Evolutionary conservation across 1,140 invertebrate genomes (phyloP).

Genomic region (Drosophila triauraria): DNA sequence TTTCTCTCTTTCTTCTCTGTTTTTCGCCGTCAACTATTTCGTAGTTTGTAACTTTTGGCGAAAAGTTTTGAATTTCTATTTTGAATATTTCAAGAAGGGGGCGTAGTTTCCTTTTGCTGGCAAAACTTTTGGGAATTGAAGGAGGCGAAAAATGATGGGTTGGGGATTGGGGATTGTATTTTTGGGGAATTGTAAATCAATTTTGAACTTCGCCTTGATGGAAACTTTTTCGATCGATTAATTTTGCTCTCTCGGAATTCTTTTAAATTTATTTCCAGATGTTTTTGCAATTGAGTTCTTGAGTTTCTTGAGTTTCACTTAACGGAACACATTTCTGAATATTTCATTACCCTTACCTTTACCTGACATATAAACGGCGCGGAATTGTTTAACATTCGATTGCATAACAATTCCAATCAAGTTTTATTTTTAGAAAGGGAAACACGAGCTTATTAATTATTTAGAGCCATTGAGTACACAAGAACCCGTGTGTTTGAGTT

Average conservation of each 20-base stretch:
- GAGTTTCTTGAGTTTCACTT: not conserved
- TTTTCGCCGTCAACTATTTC: constrained; percentile 34
- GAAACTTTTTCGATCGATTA: constrained; percentile 32
- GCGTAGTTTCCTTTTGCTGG: constrained; percentile 1
- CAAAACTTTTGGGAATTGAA: constrained; percentile 24
- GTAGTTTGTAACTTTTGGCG: constrained; percentile 44
- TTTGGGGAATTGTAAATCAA: constrained; percentile 43
- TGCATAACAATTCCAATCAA: constrained; percentile 1
- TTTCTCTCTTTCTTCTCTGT: not conserved
- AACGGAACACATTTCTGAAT: not conserved
- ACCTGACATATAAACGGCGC: not conserved
- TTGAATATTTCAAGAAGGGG: constrained; percentile 43
- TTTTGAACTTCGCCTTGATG: constrained; percentile 33
- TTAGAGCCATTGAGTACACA: not conserved
- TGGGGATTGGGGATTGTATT: constrained; percentile 19
- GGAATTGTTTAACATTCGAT: not conserved
- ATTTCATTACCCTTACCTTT: not conserved
- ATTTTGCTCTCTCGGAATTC: not conserved
- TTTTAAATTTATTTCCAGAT: not conserved
- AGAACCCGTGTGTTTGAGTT: constrained; percentile 6
- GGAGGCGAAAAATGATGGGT: not conserved
- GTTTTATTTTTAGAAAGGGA: constrained; percentile 11
- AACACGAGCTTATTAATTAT: constrained; percentile 22
- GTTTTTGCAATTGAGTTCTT: constrained; percentile 4
- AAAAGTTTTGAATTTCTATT: constrained; percentile 49